Evolutionary conservation across 2,797 vertebrate genomes (phyloP).

Genomic region (Leptoclinus maculatus): DNA sequence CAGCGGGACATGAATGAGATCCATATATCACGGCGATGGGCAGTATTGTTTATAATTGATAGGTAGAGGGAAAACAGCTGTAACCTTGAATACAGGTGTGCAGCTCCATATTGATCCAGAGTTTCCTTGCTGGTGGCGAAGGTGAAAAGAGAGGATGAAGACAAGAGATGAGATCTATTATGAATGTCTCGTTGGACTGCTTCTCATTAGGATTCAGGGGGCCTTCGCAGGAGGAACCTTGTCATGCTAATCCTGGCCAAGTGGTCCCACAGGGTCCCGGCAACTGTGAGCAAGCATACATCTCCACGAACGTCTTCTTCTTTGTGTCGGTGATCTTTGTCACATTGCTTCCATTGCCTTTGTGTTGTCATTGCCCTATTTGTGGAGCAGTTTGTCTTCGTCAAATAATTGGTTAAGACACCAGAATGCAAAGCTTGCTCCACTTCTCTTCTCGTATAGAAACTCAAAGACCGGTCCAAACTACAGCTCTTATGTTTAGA

Average conservation of each 20-base stretch:
- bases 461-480: neutral
- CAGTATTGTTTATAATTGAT: conserved; percentile 77
- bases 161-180: conserved; percentile 78
- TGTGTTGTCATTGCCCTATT: conserved; percentile 76
- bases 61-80: conserved; percentile 66
- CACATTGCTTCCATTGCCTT: conserved; percentile 64
- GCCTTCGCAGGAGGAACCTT: conserved; percentile 71
- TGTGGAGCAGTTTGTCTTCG: conserved; percentile 69
- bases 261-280: conserved; percentile 73
- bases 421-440: conserved; percentile 41
- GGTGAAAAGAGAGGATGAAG: conserved; percentile 73
- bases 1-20: conserved; percentile 40
- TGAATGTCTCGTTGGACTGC: conserved; percentile 77
- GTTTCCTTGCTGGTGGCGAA: conserved; percentile 85
- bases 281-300: conserved; percentile 62
- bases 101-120: conserved; percentile 82
- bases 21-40: conserved; percentile 32
- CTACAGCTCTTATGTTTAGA: neutral
- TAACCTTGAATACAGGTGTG: conserved; percentile 79
- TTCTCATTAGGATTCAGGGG: conserved; percentile 81
- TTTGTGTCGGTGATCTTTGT: conserved; percentile 64
- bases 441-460: conserved; percentile 29
- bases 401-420: conserved; percentile 64
- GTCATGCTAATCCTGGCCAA: conserved; percentile 82
- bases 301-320: conserved; percentile 50